Conservation (phyloP, 2,797 vertebrate species). For the Lithobates sylvaticus region DNA sequence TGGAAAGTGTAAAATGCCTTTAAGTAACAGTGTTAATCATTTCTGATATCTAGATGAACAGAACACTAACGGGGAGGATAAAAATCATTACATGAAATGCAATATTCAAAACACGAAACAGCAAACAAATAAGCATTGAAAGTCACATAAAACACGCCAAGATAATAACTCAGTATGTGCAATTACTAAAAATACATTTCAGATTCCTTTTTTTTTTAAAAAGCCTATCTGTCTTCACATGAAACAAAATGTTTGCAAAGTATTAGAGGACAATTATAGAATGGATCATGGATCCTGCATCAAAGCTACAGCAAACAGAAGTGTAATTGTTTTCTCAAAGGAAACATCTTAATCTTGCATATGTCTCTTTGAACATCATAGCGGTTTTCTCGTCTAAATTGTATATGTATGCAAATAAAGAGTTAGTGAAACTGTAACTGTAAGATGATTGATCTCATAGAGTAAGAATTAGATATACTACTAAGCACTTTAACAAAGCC, state of each 20-base stretch:
- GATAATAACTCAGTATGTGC: background rate
- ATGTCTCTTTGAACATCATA: background rate
- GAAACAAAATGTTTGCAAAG: background rate
- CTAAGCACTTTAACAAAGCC: background rate
- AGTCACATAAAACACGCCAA: background rate
- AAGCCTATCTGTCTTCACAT: background rate
- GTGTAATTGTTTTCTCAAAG: background rate
- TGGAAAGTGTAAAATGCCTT: no score
- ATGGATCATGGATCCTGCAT: background rate
- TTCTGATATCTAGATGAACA: no score
- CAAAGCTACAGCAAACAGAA: background rate
- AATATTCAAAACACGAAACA: no score
- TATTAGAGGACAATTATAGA: background rate
- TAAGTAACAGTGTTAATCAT: no score
- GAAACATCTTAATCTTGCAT: background rate
- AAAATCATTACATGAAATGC: no score
- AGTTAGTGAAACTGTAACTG: background rate
- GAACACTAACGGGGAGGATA: no score
- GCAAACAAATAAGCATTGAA: no score
- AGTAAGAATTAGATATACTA: background rate
- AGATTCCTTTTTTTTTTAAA: no score
- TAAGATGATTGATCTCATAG: background rate
- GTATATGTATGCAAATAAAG: background rate
- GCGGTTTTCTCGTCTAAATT: background rate
- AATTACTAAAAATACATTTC: no score